These are phyloP conservation scores for Dilophus febrilis DNA, from an alignment of 2,888 invertebrate species.

Conservation along the genomic window DNA sequence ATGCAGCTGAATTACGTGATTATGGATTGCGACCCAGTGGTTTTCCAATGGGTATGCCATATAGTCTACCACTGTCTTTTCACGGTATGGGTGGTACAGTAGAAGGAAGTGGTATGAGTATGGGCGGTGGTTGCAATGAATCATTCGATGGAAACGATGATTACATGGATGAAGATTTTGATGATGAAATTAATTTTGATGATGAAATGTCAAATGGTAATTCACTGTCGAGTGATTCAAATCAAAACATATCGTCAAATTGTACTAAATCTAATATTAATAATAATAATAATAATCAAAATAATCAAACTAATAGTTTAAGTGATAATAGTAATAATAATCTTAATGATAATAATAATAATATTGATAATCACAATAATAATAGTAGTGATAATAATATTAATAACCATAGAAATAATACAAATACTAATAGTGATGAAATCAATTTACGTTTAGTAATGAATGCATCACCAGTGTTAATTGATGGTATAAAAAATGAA, in stretches of 20 bases:
- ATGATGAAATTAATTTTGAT: slow-evolving; percentile 24
- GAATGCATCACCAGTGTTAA: slow-evolving; percentile 1
- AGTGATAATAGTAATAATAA: too few relatives aligned
- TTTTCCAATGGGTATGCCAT: slow-evolving; percentile 21
- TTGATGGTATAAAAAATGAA: slow-evolving; percentile 4
- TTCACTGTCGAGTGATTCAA: slow-evolving; percentile 6
- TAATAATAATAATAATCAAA: too few relatives aligned
- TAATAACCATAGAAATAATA: too few relatives aligned
- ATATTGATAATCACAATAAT: too few relatives aligned
- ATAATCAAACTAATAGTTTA: too few relatives aligned
- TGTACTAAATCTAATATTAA: background rate
- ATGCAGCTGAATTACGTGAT: slow-evolving; percentile 70
- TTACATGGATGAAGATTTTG: slow-evolving; percentile 26
- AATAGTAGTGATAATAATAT: too few relatives aligned
- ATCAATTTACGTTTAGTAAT: background rate
- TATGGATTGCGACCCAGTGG: slow-evolving; percentile 33
- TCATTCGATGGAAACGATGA: slow-evolving; percentile 28
- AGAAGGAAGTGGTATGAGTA: slow-evolving; percentile 13
- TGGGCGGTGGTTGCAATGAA: slow-evolving; percentile 28
- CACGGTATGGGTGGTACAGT: slow-evolving; percentile 12
- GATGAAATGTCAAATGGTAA: slow-evolving; percentile 26
- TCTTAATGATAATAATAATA: too few relatives aligned
- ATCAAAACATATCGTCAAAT: slow-evolving; percentile 7
- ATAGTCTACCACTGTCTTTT: slow-evolving; percentile 24
- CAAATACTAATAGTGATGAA: too few relatives aligned